Evolutionary conservation across 2,113 vertebrate species (phyloP).

Genomic region (Gnathonemus longibarbis): DNA sequence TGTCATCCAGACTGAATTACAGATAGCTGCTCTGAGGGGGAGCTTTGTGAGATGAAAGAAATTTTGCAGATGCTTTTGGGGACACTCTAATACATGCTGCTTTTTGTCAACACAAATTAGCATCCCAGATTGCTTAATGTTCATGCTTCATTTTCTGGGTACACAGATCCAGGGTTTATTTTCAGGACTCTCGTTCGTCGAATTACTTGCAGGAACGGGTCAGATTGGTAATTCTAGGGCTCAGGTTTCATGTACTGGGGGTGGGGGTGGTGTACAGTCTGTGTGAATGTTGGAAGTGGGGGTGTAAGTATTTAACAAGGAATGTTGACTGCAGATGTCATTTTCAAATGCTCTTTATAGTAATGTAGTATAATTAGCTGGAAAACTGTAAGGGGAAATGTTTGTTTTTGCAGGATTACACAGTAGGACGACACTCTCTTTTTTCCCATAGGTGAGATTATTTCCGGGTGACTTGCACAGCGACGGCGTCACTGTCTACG

Average conservation of each 20-base stretch:
- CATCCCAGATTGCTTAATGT: background rate
- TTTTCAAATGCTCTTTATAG: conserved; percentile 5
- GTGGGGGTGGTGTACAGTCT: conserved; percentile 35
- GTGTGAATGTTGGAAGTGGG: background rate
- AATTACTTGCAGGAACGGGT: conserved; percentile 10
- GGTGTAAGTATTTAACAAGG: background rate
- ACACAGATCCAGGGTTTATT: background rate
- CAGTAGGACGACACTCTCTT: background rate
- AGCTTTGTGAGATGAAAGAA: background rate
- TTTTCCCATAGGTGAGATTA: background rate
- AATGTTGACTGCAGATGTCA: conserved; percentile 19
- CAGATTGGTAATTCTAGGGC: conserved; percentile 52
- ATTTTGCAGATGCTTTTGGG: background rate
- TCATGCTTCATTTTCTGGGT: background rate
- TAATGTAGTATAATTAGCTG: background rate
- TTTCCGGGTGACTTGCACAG: background rate
- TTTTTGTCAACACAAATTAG: background rate
- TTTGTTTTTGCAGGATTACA: background rate
- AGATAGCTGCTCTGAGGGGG: background rate
- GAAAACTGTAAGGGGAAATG: background rate
- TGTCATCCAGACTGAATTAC: background rate
- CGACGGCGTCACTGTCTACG: background rate
- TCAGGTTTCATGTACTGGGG: conserved; percentile 60
- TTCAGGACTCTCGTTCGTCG: background rate
- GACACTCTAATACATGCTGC: background rate